Base-by-base conservation (phyloP, 2,113 vertebrate genomes). In the Dipodomys merriami region DNA sequence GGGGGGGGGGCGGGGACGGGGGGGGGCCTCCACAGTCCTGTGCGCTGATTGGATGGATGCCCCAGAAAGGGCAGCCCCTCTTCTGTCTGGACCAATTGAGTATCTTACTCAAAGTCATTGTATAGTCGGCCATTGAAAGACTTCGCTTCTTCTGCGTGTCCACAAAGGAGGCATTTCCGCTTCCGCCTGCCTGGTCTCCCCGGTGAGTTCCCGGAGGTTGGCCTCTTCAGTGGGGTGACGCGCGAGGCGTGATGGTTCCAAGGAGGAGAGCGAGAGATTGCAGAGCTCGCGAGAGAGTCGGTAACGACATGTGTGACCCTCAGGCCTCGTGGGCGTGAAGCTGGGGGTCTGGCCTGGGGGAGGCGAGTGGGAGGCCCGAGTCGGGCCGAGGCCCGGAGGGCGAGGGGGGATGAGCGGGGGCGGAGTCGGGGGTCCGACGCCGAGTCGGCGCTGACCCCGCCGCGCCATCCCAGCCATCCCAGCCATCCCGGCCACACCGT, bases 101-200 rank as follows among this genome's bases (percentile, higher is more conserved):
- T 10, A 2, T n/a, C 12, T 29, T 22, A 25, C 2, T 1, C 83
- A 62, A 7, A 30, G 0, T 19, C 10, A 0, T 0, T 2, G 0
- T 5, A 19, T 39, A 1, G 65, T 0, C 0, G 15, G 91, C 86
- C 29, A n/a, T 68, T 15, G 86, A 77, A 83, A 92, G 80, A 5
- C 33, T n/a, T n/a, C 35, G 89, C 83, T 83, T 57, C 27, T 46
- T 3, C 3, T 1, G 29, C 23, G 46, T 19, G 6, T 72, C 74
- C 22, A 35, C 15, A 2, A 49, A 13, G 53, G 3, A 27, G 5
- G 3, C 18, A 15, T 49, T 95, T 96, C 96, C 96, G 94, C 39
- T 95, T 96, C 94, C 93, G 68, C 57, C 57, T 16, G 8, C 44
- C 10, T 57, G 53, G 95, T 97, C 84, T 95, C 90, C 69, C 0